phyloP scores from a whole-genome alignment of 2,113 vertebrate species.

The Paracanthobrama guichenoti region DNA sequence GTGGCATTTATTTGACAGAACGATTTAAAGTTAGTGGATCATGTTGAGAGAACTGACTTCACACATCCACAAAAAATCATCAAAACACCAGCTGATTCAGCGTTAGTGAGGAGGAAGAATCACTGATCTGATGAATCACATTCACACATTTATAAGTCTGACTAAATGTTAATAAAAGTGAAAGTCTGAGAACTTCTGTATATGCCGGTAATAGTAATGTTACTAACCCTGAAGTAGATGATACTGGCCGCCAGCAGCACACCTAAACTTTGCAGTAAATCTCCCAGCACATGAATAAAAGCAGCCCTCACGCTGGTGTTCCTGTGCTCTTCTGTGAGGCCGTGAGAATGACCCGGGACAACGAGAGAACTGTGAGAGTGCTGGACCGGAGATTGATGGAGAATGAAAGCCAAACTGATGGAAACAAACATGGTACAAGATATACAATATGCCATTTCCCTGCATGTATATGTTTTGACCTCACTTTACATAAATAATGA shows the following conservation, averaged over 20 bases:
- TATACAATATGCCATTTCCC: background rate
- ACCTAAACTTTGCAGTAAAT: constrained; percentile 87
- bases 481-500: too few relatives aligned
- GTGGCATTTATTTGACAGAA: background rate
- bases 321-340: constrained; percentile 55
- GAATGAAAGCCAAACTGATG: constrained; percentile 84
- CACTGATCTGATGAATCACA: too few relatives aligned
- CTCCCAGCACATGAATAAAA: constrained; percentile 87
- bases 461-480: too few relatives aligned
- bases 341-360: background rate
- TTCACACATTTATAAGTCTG: background rate
- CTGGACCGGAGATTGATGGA: constrained; percentile 79
- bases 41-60: background rate
- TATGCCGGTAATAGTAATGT: background rate
- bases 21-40: background rate
- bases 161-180: background rate
- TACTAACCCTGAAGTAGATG: constrained; percentile 84
- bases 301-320: constrained; percentile 85
- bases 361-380: constrained; percentile 34
- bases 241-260: constrained; percentile 83
- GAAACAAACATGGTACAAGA: constrained; percentile 15
- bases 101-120: background rate
- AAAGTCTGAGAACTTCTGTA: background rate
- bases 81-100: background rate
- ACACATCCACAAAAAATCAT: too few relatives aligned